These are phyloP conservation scores for Tragelaphus oryx DNA, from an alignment of 2,797 vertebrate species.

Conservation along the genomic window DNA sequence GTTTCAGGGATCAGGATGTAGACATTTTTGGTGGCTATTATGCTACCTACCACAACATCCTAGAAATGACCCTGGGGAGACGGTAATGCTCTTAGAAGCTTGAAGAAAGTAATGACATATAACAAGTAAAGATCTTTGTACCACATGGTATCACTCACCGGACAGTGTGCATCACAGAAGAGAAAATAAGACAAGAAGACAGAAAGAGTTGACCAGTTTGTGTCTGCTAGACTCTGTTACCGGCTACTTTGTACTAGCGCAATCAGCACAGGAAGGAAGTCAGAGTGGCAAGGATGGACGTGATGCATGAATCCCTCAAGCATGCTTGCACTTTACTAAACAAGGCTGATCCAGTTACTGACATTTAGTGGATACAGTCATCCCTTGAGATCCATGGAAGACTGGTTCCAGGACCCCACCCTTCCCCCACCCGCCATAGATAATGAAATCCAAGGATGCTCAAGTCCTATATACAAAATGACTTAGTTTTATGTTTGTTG, in stretches of 20 bases:
- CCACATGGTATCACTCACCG: not conserved
- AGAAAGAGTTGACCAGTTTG: not conserved
- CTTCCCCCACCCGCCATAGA: not conserved
- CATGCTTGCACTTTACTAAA: not conserved
- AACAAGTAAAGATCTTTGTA: not conserved
- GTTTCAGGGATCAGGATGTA: not conserved
- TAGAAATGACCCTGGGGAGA: not conserved
- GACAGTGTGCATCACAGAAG: not conserved
- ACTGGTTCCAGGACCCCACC: not conserved
- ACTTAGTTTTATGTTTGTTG: not conserved
- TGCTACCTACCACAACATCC: not conserved
- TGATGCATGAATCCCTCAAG: not conserved
- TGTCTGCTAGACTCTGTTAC: not conserved
- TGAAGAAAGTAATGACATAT: not conserved
- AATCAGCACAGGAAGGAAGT: not conserved
- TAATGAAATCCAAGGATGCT: not conserved
- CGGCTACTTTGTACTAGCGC: not conserved
- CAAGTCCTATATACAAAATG: not conserved
- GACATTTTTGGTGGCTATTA: not conserved
- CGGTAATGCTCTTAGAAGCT: not conserved
- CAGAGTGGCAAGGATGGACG: not conserved
- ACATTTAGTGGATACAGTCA: not conserved
- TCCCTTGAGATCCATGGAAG: rapidly evolving
- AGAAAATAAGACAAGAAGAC: not conserved
- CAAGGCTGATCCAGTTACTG: not conserved